Base-by-base conservation (phyloP, 1,140 invertebrate species). In the Carcinoscorpius rotundicauda region DNA sequence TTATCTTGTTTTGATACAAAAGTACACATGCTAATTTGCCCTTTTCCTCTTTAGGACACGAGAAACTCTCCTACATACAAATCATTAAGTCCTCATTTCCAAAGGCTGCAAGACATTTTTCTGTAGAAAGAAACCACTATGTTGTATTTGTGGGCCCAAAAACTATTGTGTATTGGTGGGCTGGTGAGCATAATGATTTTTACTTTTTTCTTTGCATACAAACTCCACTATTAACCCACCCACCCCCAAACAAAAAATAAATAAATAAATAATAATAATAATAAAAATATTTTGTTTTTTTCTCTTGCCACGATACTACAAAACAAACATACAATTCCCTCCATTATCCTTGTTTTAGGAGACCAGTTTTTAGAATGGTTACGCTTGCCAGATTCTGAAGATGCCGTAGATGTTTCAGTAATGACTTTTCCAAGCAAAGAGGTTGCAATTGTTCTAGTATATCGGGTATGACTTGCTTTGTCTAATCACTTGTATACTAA, bases 351-450 rank as follows among this genome's bases (percentile, higher is more conserved):
- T 49, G 3, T 60, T 52, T 49, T 49, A 67, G 66, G 50, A 58
- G 62, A 61, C n/a, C 66, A 67, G 48, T 67, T 67, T 51, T 11
- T 64, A 9, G 10, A 11, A 10, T 67, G 62, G 62, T 62, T 64
- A 58, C 61, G 4, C 6, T 48, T 67, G 3, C 4, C 5, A 4
- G 11, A 49, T n/a, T 62, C 66, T 4, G 62, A 58, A 3, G 50
- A 50, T 3, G 66, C 66, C 29, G 11, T 49, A 4, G 66, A 67
- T 52, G 66, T 52, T 50, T 50, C 62, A 4, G 50, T 64, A 11
- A 4, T 67, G 5, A 11, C 59, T 4, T 11, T 67, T n/a, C 49
- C 8, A 6, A 61, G 61, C 11, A 62, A 62, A 4, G 66, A 67
- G 52, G 66, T 58, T 3, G 58, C 60, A 10, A 61, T 67, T 11